A percentile compares a stretch with the other conserved stretches of the same genome.
These are phyloP conservation scores for Thymelicus lineola DNA, from an alignment of 2,888 invertebrate species.

Conservation along the genomic window DNA sequence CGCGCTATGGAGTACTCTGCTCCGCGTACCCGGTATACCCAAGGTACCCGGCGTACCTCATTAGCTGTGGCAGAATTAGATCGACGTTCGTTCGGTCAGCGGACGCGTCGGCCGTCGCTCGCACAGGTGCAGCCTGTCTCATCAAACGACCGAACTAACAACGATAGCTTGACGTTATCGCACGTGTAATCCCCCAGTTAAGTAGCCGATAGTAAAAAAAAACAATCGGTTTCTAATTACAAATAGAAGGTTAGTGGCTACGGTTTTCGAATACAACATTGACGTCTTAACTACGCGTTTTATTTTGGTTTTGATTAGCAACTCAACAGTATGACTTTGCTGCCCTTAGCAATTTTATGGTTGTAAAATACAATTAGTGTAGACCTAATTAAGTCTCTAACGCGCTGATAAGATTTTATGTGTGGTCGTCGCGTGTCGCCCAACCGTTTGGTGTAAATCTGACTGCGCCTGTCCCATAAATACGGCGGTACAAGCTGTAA, in stretches of 20 bases:
- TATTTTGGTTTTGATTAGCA: constrained; percentile 15
- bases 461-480: constrained; percentile 47
- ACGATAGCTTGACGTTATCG: constrained; percentile 71
- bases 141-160: constrained; percentile 59
- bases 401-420: constrained; percentile 75
- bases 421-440: constrained; percentile 66
- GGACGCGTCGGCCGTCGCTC: constrained; percentile 34
- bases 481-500: constrained; percentile 34
- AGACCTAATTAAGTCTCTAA: constrained; percentile 70
- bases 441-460: constrained; percentile 63
- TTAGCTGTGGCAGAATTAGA: constrained; percentile 78
- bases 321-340: constrained; percentile 22
- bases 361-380: constrained; percentile 70
- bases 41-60: constrained; percentile 50
- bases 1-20: constrained; percentile 48
- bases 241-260: constrained; percentile 27
- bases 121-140: constrained; percentile 72
- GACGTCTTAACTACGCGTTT: not conserved
- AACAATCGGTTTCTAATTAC: constrained; percentile 36
- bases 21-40: too few relatives aligned
- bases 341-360: constrained; percentile 47
- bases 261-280: not conserved
- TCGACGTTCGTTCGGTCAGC: constrained; percentile 48
- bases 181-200: constrained; percentile 64
- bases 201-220: constrained; percentile 55